A percentile compares a stretch with the other conserved stretches of the same genome.
These are phyloP conservation scores for Pseudochirops cupreus DNA, from an alignment of 2,797 vertebrate genomes.

Conservation along the genomic window DNA sequence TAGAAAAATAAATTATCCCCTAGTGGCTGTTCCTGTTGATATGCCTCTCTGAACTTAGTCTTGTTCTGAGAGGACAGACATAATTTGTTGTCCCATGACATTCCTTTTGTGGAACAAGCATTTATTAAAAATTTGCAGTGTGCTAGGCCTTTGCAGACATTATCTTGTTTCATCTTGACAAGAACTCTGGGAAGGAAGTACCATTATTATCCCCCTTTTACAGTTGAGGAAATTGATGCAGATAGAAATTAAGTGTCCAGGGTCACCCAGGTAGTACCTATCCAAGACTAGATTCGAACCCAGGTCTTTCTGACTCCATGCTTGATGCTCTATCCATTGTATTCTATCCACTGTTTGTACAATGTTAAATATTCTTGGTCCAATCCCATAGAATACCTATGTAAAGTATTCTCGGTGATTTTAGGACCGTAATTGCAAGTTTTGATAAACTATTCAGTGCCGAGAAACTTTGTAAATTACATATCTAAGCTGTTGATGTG, in stretches of 20 bases:
- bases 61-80: neutral
- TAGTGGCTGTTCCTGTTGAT: neutral
- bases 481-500: neutral
- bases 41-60: neutral
- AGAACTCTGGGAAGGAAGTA: neutral
- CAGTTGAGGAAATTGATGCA: neutral
- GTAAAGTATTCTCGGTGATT: neutral
- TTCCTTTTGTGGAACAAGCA: neutral
- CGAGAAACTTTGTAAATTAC: neutral
- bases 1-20: neutral
- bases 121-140: neutral
- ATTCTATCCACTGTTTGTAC: neutral
- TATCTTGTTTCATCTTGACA: neutral
- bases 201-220: neutral
- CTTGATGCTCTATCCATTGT: neutral
- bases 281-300: neutral
- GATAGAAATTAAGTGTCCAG: neutral
- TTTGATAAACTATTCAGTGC: neutral
- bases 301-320: neutral
- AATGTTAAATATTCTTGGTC: neutral
- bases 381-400: neutral
- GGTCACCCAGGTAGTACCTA: neutral
- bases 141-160: neutral
- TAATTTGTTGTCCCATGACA: neutral
- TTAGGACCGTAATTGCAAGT: neutral